Conservation (phyloP, 2,888 invertebrate genomes). For the Hylaea fasciaria region DNA sequence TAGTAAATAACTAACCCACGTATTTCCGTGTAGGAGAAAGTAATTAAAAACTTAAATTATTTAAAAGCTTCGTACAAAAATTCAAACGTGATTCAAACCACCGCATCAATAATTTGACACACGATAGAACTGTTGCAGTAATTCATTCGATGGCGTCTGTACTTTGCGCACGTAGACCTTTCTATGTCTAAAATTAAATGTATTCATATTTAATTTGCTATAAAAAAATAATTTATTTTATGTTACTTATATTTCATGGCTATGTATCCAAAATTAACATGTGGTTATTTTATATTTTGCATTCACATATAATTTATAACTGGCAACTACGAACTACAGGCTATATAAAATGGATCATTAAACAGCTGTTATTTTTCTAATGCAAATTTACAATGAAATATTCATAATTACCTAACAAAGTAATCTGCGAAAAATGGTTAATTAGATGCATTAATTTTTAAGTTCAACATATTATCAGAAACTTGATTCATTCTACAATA, state of each 20-base stretch:
- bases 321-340: neutral
- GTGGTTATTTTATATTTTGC: neutral
- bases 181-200: neutral
- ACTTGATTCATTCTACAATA: no score
- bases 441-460: neutral
- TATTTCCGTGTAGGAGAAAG: conserved; percentile 43
- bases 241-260: neutral
- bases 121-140: conserved; percentile 60
- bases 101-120: conserved; percentile 85
- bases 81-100: conserved; percentile 85
- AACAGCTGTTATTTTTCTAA: neutral
- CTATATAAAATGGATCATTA: neutral
- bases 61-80: conserved; percentile 74
- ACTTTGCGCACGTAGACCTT: conserved; percentile 44
- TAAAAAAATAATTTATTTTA: conserved; percentile 20
- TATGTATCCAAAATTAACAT: neutral
- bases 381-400: neutral
- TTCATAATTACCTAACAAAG: neutral
- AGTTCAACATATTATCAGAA: neutral
- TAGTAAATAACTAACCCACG: conserved; percentile 48
- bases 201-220: neutral
- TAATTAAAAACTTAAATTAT: conserved; percentile 61
- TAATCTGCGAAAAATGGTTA: neutral
- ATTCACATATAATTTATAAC: neutral
- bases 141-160: conserved; percentile 73